phyloP scores from a whole-genome alignment of 2,113 vertebrate genomes.

The Triplophysa dalaica region DNA sequence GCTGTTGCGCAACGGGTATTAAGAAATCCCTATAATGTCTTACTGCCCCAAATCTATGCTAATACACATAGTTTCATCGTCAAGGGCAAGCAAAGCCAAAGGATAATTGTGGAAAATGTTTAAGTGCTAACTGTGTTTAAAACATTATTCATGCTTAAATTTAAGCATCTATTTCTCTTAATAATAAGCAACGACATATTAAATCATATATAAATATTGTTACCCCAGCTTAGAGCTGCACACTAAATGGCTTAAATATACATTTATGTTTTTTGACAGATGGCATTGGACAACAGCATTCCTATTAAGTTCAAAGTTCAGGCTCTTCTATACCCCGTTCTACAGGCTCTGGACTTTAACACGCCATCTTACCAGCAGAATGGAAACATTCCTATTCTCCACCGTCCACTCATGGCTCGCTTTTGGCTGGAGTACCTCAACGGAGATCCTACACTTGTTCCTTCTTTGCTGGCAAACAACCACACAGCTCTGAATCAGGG shows the following conservation, averaged over 20 bases:
- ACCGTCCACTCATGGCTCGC: slow-evolving; percentile 81
- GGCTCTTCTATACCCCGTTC: slow-evolving; percentile 90
- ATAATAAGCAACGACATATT: too few relatives aligned
- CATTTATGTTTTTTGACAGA: slow-evolving; percentile 67
- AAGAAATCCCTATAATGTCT: background rate
- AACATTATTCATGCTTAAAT: too few relatives aligned
- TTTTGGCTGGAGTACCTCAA: slow-evolving; percentile 93
- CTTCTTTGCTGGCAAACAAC: slow-evolving; percentile 84
- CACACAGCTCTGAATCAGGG: slow-evolving; percentile 83
- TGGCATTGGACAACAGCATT: slow-evolving; percentile 73
- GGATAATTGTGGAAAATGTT: background rate
- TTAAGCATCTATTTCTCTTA: too few relatives aligned
- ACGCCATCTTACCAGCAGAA: slow-evolving; percentile 96
- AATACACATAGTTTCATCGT: too few relatives aligned
- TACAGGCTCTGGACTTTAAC: slow-evolving; percentile 93
- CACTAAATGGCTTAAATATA: background rate
- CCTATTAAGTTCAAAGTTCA: slow-evolving; percentile 80
- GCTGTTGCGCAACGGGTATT: slow-evolving; percentile 89
- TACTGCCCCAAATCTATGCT: too few relatives aligned
- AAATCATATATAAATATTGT: too few relatives aligned
- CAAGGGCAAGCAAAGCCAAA: background rate
- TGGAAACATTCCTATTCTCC: slow-evolving; percentile 81
- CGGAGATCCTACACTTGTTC: slow-evolving; percentile 73
- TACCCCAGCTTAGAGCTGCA: too few relatives aligned
- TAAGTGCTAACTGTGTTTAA: too few relatives aligned